Base-by-base conservation (phyloP, 1,140 invertebrate genomes). In the Antheraea mylitta region DNA sequence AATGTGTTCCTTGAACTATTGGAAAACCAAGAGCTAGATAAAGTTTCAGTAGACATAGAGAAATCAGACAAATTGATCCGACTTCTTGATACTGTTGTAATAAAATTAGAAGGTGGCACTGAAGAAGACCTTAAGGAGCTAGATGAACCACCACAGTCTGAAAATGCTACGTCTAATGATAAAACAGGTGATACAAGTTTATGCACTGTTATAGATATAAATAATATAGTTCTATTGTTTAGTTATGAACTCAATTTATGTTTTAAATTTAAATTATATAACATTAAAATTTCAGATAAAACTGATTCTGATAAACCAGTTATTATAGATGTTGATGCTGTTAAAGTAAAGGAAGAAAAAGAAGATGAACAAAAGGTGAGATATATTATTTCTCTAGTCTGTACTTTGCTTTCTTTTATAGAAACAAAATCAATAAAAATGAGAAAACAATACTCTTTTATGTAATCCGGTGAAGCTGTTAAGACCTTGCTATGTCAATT, bases 31-130 rank as follows among this genome's bases (percentile, higher is more conserved):
- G 94, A 95, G 69, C 93, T 99, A 62, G 96, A 97, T 48, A 94
- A 94, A 71, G 95, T 98, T 3, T 94, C 95, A 7, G 94, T 99
- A 0, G 99, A 99, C 88, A 95, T 96, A 11, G 96, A 97, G 64
- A 96, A 98, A 85, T 95, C 96, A 0, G 98, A 99, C 65, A 94
- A 95, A 42, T 92, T 99, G 36, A 94, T 99, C 11, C 96, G 96
- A 78, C 93, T 99, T 6, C 93, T 99, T 45, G 99, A 99, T 92
- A 97, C 98, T 73, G 98, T 98, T 53, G 99, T 99, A 2, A 99
- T 99, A 71, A 97, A 98, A 87, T 92, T 99, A 16, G 99, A 99
- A 93, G 99, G 98, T 60, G 99, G 99, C 5, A 96, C 95, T n/a
- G 98, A 99, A 73, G 95, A 98, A 79, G 99, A 99, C 92, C 92